Percentiles rank a stretch among this genome's conserved stretches.
Evolutionary conservation across 2,888 invertebrate species (phyloP).

Genomic region (Uropetala carovei): DNA sequence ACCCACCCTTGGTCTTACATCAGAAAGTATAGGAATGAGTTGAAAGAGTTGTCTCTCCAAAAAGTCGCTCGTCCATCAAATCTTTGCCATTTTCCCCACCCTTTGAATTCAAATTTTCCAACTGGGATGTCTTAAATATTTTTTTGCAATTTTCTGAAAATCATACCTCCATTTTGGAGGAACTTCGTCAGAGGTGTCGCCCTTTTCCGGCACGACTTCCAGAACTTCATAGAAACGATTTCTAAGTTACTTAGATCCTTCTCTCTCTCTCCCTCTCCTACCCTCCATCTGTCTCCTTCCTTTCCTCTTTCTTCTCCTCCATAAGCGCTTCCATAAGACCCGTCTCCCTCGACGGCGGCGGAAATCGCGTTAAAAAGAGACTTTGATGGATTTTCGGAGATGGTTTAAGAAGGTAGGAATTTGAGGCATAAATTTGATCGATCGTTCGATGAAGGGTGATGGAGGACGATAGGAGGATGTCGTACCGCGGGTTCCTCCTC

Average conservation of each 20-base stretch:
- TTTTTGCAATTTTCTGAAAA: neutral
- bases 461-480: neutral
- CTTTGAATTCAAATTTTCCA: neutral
- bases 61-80: too few relatives aligned
- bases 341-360: neutral
- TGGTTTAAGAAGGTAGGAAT: neutral
- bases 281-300: neutral
- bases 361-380: slow-evolving; percentile 41
- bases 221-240: slow-evolving; percentile 12
- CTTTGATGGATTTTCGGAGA: slow-evolving; percentile 29
- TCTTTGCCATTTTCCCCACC: neutral
- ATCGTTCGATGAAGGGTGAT: slow-evolving; percentile 16
- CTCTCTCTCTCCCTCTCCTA: neutral
- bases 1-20: too few relatives aligned
- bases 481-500: neutral
- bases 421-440: slow-evolving; percentile 3
- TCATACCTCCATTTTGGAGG: neutral
- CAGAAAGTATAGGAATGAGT: too few relatives aligned
- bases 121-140: neutral
- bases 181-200: slow-evolving; percentile 11
- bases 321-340: neutral
- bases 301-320: too few relatives aligned
- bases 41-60: too few relatives aligned
- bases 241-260: neutral
- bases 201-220: neutral